Conservation (phyloP, 2,113 vertebrate species). For the Excalfactoria chinensis region DNA sequence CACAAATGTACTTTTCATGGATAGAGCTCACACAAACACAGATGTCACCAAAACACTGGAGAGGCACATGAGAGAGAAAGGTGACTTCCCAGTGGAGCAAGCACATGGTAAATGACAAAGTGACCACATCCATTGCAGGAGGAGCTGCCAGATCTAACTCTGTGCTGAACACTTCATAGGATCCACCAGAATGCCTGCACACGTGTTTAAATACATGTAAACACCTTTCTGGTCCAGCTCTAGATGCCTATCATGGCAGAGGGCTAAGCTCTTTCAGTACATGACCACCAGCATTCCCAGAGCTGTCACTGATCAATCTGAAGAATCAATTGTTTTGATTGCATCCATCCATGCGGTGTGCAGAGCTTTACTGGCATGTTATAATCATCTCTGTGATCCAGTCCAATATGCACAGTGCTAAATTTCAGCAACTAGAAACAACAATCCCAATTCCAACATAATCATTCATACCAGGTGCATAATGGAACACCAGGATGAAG, state of each 20-base stretch:
- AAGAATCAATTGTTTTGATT: not conserved
- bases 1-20: not conserved
- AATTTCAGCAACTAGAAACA: not conserved
- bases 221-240: not conserved
- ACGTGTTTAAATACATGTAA: not conserved
- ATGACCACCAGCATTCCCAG: not conserved
- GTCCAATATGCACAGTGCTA: rapidly evolving
- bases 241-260: not conserved
- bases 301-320: not conserved
- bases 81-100: not conserved
- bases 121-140: not conserved
- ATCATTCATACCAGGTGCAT: conserved; percentile 24
- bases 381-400: not conserved
- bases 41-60: rapidly evolving
- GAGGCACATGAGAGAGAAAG: not conserved
- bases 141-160: not conserved
- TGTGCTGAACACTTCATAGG: not conserved
- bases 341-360: not conserved
- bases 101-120: not conserved
- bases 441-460: not conserved
- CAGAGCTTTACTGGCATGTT: not conserved
- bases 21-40: not conserved
- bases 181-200: not conserved
- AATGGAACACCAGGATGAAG: not conserved
- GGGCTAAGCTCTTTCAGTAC: not conserved